Evolutionary conservation across 2,113 vertebrate species (phyloP).

Genomic region (Brachyhypopomus gauderio): DNA sequence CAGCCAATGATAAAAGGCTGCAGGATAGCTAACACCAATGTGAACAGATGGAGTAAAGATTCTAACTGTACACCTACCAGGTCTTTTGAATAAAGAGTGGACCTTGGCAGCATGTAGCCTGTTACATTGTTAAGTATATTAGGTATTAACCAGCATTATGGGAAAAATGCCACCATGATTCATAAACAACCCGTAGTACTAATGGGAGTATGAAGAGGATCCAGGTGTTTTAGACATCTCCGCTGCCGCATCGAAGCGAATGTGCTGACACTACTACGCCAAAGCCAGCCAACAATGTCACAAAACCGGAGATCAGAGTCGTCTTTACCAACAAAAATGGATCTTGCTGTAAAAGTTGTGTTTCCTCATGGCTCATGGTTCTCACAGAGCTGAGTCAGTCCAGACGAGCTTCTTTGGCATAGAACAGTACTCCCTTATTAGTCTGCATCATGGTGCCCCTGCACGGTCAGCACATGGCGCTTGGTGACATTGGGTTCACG

Average conservation of each 20-base stretch:
- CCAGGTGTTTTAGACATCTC: constrained; percentile 24
- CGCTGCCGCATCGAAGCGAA: constrained; percentile 3
- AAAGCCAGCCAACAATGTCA: background rate
- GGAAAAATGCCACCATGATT: background rate
- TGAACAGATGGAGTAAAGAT: too few species aligned
- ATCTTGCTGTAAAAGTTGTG: too few species aligned
- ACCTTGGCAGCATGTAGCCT: background rate
- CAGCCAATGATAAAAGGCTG: too few species aligned
- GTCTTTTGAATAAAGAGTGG: background rate
- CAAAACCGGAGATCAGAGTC: background rate
- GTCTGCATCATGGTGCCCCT: too few species aligned
- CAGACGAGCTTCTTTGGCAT: too few species aligned
- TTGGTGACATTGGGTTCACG: too few species aligned
- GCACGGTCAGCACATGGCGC: too few species aligned
- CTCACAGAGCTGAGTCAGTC: too few species aligned
- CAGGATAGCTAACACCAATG: too few species aligned
- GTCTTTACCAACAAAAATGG: background rate
- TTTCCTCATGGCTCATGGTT: too few species aligned
- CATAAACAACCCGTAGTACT: background rate
- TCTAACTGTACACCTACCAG: background rate
- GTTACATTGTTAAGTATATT: too few species aligned
- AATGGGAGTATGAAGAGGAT: constrained; percentile 4
- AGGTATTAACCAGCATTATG: background rate
- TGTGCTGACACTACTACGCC: background rate
- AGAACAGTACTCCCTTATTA: too few species aligned